phyloP scores from a whole-genome alignment of 2,888 invertebrate genomes.

The Mellilla xanthometata region DNA sequence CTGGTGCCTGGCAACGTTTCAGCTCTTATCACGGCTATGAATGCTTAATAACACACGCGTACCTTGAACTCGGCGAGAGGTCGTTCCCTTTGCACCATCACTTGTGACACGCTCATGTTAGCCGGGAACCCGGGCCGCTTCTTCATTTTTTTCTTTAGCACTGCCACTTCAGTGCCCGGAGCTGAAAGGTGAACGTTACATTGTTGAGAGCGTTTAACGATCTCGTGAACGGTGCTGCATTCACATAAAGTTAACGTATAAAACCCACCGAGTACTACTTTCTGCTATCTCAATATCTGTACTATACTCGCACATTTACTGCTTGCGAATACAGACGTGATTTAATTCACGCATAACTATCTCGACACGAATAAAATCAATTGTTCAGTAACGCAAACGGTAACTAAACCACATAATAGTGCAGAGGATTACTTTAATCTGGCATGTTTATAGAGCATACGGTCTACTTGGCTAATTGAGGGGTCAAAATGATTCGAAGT shows the following conservation, averaged over 20 bases:
- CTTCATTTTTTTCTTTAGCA: conserved; percentile 85
- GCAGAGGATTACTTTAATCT: conserved; percentile 18
- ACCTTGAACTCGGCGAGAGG: conserved; percentile 79
- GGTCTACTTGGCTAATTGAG: conserved; percentile 22
- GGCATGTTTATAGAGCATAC: conserved; percentile 22
- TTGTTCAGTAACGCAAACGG: conserved; percentile 15
- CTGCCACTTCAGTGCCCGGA: conserved; percentile 65
- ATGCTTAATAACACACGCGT: conserved; percentile 48
- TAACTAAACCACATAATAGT: conserved; percentile 8
- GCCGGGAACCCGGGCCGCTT: conserved; percentile 82
- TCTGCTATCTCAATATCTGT: conserved; percentile 1
- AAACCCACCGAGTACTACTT: conserved; percentile 13
- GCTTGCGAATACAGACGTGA: conserved; percentile 3
- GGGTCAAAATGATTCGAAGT: conserved; percentile 34
- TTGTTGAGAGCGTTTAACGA: conserved; percentile 23
- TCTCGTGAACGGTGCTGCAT: conserved; percentile 17
- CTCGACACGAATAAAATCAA: conserved; percentile 13
- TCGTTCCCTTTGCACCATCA: conserved; percentile 85
- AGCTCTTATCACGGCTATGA: conserved; percentile 62
- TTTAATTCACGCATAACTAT: conserved; percentile 2
- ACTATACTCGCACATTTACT: background rate
- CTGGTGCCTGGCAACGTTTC: conserved; percentile 51
- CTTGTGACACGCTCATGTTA: conserved; percentile 85
- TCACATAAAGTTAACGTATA: conserved; percentile 9
- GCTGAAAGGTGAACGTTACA: conserved; percentile 43